A percentile compares a stretch with the other conserved stretches of the same genome.
phyloP scores from a whole-genome alignment of 2,113 vertebrate species.

The Amblyornis subalaris region DNA sequence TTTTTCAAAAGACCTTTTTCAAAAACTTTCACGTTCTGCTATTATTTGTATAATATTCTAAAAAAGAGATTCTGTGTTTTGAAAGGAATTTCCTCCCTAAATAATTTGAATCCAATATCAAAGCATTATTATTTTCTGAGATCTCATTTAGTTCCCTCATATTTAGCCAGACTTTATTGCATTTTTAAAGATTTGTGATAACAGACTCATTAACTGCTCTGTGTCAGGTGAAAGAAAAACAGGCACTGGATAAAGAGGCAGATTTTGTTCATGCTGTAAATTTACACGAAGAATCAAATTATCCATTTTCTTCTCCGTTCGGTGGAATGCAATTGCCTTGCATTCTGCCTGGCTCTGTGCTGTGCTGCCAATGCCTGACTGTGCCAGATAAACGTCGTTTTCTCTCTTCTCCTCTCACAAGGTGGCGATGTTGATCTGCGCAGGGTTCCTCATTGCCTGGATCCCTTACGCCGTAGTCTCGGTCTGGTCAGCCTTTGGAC shows the following conservation, averaged over 20 bases:
- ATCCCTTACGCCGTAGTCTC: constrained; percentile 93
- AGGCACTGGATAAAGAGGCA: background rate
- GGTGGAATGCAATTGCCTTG: background rate
- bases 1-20: background rate
- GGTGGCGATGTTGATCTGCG: constrained; percentile 95
- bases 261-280: background rate
- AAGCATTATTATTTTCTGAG: background rate
- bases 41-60: background rate
- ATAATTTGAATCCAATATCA: background rate
- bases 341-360: background rate
- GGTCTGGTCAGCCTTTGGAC: constrained; percentile 89
- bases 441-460: constrained; percentile 94
- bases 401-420: constrained; percentile 38
- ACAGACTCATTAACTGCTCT: background rate
- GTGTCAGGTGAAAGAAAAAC: background rate
- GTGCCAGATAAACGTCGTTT: background rate
- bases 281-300: background rate
- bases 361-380: background rate
- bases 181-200: background rate
- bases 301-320: background rate
- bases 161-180: background rate
- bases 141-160: background rate
- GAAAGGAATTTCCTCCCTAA: background rate
- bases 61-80: background rate
- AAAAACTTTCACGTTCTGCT: background rate